phyloP scores from a whole-genome alignment of 2,113 vertebrate species.

The Hyla sarda region DNA sequence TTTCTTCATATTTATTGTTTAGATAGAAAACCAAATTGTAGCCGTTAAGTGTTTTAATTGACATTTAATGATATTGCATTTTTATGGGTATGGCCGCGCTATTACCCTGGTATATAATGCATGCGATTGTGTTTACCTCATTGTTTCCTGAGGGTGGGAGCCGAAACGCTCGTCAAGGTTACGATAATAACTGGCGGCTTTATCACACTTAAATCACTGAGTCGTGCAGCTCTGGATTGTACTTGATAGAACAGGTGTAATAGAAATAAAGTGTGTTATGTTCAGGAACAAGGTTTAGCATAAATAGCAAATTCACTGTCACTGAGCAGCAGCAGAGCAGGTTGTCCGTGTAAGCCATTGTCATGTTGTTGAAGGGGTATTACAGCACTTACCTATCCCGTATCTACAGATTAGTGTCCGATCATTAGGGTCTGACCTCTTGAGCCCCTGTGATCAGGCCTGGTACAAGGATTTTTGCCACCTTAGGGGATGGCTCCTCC shows the following conservation, averaged over 20 bases:
- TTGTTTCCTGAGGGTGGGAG: not conserved
- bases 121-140: constrained; percentile 7
- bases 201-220: constrained; percentile 31
- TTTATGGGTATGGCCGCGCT: not conserved
- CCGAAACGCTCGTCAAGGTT: constrained; percentile 2
- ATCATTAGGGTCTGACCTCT: too few relatives aligned
- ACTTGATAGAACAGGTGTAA: constrained; percentile 24
- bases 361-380: too few relatives aligned
- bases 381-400: too few relatives aligned
- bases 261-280: constrained; percentile 7
- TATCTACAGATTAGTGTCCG: too few relatives aligned
- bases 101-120: constrained; percentile 27
- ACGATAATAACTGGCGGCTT: constrained; percentile 18
- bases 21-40: constrained; percentile 62
- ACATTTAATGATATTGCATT: constrained; percentile 58
- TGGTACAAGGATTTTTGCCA: too few relatives aligned
- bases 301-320: not conserved
- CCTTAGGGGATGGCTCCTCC: too few relatives aligned
- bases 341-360: too few relatives aligned
- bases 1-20: constrained; percentile 65
- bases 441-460: too few relatives aligned
- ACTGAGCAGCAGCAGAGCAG: not conserved
- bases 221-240: not conserved
- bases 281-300: not conserved
- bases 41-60: constrained; percentile 66